These are phyloP conservation scores for Latrodectus hesperus DNA, from an alignment of 2,888 invertebrate species.

Conservation along the genomic window DNA sequence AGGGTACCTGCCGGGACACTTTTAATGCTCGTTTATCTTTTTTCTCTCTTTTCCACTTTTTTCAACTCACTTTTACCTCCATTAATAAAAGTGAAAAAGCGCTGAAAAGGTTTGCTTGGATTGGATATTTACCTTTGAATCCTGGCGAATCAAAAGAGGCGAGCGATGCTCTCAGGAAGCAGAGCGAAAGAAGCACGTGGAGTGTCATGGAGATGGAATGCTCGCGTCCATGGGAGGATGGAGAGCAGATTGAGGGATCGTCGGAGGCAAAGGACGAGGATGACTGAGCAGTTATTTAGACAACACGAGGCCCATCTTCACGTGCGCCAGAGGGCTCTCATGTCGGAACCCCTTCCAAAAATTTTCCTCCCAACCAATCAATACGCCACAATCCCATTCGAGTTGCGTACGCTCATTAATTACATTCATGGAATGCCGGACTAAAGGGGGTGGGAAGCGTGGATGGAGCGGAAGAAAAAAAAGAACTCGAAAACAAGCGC, in stretches of 20 bases:
- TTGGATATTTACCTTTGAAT: conserved; percentile 67
- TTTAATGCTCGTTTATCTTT: not conserved
- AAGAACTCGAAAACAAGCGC: conserved; percentile 25
- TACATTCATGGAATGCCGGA: conserved; percentile 36
- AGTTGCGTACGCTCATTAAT: conserved; percentile 62
- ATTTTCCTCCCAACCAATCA: conserved; percentile 53
- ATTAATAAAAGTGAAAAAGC: conserved; percentile 9
- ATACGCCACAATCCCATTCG: conserved; percentile 50
- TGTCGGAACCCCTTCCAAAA: conserved; percentile 21
- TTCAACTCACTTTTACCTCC: not conserved
- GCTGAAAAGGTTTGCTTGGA: conserved; percentile 38
- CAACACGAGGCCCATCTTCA: conserved; percentile 17
- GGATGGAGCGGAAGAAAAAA: conserved; percentile 15
- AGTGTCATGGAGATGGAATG: conserved; percentile 50
- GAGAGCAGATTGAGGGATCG: conserved; percentile 46
- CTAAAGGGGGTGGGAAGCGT: conserved; percentile 1
- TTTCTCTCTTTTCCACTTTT: not conserved
- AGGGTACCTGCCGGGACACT: not conserved
- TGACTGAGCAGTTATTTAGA: conserved; percentile 67
- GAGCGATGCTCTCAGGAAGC: conserved; percentile 20
- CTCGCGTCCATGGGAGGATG: conserved; percentile 51
- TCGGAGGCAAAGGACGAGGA: conserved; percentile 53
- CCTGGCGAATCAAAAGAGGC: conserved; percentile 63
- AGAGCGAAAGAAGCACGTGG: conserved; percentile 53
- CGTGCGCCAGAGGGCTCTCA: conserved; percentile 56